Base-by-base conservation (phyloP, 2,888 invertebrate genomes). In the Dasypogon diadema region DNA sequence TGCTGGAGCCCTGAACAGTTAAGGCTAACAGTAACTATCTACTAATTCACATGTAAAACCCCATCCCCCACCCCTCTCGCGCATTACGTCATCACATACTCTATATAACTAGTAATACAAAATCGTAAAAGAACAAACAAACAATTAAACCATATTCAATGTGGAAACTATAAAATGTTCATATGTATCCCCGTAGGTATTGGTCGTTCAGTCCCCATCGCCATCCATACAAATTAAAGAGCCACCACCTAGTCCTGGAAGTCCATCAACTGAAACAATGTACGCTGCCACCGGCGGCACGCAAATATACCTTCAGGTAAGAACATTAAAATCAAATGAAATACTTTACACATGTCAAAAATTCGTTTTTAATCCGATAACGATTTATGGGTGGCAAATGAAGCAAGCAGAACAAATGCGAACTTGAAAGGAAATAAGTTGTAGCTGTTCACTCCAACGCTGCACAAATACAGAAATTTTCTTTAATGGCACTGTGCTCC, bases 261-360 rank as follows among this genome's bases (percentile, higher is more conserved):
- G 84, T 78, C 83, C 84, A 81, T 81, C 82, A 81, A 81, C 82
- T 78, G 84, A 84, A 79, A 83, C 82, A 81, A 86, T 86, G 86
- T 86, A 86, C 82, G 85, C 84, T 82, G 84, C 86, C 81, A 83
- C 84, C 82, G 86, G 86, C 83, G 84, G 85, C 83, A 86, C 86
- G 81, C 86, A 86, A 82, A 86, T 86, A 81, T 86, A 86, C 82
- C 84, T 86, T 79, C 86, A 86, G 86, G 86, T 86, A 84, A 84
- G 85, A 75, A 24, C 18, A 70, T 37, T 82, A 56, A 51, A 63
- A 74, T 42, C 56, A 21, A 58, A 70, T 46, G 24, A 65, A 65
- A 42, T 18, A n/a, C 24, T 24, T 46, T 46, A 60, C n/a, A 16
- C 24, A 26, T 26, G 24, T 26, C 24, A 37, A 68, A 26, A 46